Evolutionary conservation across 1,140 invertebrate genomes (phyloP).

Genomic region (Phortica variegata): DNA sequence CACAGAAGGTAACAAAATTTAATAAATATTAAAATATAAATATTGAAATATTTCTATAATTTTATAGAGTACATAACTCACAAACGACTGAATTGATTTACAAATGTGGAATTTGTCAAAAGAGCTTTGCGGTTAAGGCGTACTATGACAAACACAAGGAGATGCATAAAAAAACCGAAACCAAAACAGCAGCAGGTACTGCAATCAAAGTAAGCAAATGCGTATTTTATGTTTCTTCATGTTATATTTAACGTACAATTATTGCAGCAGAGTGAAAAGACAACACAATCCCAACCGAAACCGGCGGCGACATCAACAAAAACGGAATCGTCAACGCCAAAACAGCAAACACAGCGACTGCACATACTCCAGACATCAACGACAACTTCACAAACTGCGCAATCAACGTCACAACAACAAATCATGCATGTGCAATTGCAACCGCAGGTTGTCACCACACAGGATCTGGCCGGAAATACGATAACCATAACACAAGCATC

Average conservation of each 20-base stretch:
- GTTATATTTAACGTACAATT: background rate
- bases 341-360: constrained; percentile 22
- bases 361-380: constrained; percentile 17
- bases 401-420: too few relatives aligned
- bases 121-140: constrained; percentile 71
- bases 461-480: constrained; percentile 42
- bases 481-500: constrained; percentile 49
- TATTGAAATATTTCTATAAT: background rate
- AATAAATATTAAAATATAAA: background rate
- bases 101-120: constrained; percentile 71
- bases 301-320: constrained; percentile 13
- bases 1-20: constrained; percentile 60
- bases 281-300: background rate
- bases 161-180: constrained; percentile 33
- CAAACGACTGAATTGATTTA: constrained; percentile 67
- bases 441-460: constrained; percentile 30
- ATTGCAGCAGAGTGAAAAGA: background rate
- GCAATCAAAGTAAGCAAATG: constrained; percentile 8
- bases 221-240: background rate
- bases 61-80: constrained; percentile 33
- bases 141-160: constrained; percentile 66
- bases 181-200: constrained; percentile 2
- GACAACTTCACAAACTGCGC: constrained; percentile 26
- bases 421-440: constrained; percentile 38
- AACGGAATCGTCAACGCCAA: constrained; percentile 6